Evolutionary conservation across 2,113 vertebrate species (phyloP).

Genomic region (Plecotus auritus): DNA sequence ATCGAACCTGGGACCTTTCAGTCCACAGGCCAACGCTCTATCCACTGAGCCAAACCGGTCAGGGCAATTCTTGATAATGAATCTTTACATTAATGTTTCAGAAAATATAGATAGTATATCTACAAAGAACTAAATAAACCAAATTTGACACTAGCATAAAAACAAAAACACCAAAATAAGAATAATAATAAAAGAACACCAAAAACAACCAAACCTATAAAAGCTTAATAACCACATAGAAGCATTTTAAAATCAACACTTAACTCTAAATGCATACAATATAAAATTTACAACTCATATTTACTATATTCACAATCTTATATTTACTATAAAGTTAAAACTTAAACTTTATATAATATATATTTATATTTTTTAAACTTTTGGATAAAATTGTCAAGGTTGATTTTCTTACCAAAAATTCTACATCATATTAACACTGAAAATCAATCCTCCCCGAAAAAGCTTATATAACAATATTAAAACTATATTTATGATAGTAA

Average conservation of each 20-base stretch:
- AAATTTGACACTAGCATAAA: slow-evolving; percentile 14
- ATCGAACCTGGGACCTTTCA: no score
- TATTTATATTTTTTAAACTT: background rate
- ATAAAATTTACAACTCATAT: background rate
- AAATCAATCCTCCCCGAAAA: background rate
- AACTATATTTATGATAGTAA: background rate
- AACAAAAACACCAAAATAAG: slow-evolving; percentile 8
- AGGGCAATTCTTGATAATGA: background rate
- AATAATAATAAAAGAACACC: background rate
- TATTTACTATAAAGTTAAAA: background rate
- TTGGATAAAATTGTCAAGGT: background rate
- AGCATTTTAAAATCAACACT: background rate
- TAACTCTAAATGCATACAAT: background rate
- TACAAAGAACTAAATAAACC: background rate
- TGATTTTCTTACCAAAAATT: slow-evolving; percentile 20
- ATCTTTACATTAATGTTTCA: slow-evolving; percentile 12
- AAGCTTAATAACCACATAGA: background rate
- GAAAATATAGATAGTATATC: slow-evolving; percentile 60
- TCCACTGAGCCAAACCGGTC: no score
- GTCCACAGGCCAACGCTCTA: no score
- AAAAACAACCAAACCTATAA: background rate
- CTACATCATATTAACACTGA: background rate
- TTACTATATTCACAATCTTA: background rate
- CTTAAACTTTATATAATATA: background rate
- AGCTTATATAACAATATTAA: background rate